Conservation (phyloP, 2,888 invertebrate genomes). For the Leptinotarsa juncta region DNA sequence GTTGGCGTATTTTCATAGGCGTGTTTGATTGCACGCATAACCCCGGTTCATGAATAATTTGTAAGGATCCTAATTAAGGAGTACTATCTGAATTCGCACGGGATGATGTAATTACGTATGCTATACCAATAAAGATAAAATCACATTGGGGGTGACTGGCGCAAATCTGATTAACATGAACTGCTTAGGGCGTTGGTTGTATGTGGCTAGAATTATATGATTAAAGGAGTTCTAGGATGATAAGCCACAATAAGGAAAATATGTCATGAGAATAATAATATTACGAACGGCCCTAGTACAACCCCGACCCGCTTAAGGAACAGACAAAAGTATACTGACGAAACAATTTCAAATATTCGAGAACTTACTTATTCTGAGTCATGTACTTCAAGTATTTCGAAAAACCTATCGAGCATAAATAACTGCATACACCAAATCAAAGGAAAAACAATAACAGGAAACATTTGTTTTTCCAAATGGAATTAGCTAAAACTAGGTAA, state of each 20-base stretch:
- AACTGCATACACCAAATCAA: too few relatives aligned
- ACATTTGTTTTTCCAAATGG: too few relatives aligned
- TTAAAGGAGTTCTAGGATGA: neutral
- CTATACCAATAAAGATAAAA: constrained; percentile 19
- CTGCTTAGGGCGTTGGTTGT: constrained; percentile 6
- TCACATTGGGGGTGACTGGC: constrained; percentile 16
- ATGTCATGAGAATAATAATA: too few relatives aligned
- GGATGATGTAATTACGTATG: constrained; percentile 20
- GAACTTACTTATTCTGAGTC: too few relatives aligned
- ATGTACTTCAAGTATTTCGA: too few relatives aligned
- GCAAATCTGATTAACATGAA: constrained; percentile 11
- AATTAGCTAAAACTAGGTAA: too few relatives aligned
- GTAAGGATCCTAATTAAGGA: constrained; percentile 19
- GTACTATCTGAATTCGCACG: constrained; percentile 20
- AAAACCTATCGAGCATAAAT: too few relatives aligned
- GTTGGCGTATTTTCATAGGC: constrained; percentile 19
- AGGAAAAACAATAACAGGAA: too few relatives aligned
- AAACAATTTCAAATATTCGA: too few relatives aligned
- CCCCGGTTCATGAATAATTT: constrained; percentile 19
- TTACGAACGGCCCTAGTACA: too few relatives aligned
- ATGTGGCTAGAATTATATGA: constrained; percentile 6
- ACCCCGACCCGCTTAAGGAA: too few relatives aligned
- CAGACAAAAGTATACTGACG: too few relatives aligned
- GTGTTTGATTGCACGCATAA: constrained; percentile 17
- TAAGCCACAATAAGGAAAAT: neutral